These are phyloP conservation scores for Sebastes iracundus DNA, from an alignment of 2,797 vertebrate genomes.

Conservation along the genomic window DNA sequence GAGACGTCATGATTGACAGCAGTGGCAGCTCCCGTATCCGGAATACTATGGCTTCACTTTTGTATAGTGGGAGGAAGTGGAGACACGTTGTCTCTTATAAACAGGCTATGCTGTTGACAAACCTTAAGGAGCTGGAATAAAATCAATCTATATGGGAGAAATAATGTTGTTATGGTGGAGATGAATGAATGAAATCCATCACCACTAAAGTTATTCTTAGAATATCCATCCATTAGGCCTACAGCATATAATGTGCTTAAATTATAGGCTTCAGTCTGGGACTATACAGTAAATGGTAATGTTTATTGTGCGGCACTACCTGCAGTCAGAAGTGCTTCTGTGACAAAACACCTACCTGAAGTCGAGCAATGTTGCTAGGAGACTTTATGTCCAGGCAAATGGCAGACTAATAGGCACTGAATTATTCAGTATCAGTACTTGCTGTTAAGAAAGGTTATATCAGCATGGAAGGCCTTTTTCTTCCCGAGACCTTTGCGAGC, in stretches of 20 bases:
- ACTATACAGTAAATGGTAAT: not conserved
- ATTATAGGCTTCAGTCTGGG: not conserved
- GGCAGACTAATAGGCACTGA: conserved; percentile 63
- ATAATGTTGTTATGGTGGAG: not conserved
- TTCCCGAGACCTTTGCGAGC: conserved; percentile 52
- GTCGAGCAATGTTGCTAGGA: conserved; percentile 59
- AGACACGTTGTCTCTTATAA: too few relatives aligned
- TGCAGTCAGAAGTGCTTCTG: not conserved
- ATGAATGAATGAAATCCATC: not conserved
- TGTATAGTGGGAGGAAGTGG: too few relatives aligned
- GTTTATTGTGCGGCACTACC: not conserved
- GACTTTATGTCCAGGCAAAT: conserved; percentile 66
- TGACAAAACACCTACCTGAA: conserved; percentile 37
- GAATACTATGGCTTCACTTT: too few relatives aligned
- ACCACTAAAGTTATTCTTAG: not conserved
- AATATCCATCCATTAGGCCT: not conserved
- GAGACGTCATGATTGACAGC: too few relatives aligned
- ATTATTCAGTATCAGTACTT: conserved; percentile 67
- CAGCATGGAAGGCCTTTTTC: conserved; percentile 46
- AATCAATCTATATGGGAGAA: not conserved
- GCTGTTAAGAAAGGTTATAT: conserved; percentile 66
- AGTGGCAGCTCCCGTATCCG: too few relatives aligned
- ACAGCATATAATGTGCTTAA: not conserved
- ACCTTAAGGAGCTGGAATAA: not conserved
- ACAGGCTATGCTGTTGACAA: not conserved